These are phyloP conservation scores for Chydorus sphaericus DNA, from an alignment of 2,888 invertebrate species.

Conservation along the genomic window DNA sequence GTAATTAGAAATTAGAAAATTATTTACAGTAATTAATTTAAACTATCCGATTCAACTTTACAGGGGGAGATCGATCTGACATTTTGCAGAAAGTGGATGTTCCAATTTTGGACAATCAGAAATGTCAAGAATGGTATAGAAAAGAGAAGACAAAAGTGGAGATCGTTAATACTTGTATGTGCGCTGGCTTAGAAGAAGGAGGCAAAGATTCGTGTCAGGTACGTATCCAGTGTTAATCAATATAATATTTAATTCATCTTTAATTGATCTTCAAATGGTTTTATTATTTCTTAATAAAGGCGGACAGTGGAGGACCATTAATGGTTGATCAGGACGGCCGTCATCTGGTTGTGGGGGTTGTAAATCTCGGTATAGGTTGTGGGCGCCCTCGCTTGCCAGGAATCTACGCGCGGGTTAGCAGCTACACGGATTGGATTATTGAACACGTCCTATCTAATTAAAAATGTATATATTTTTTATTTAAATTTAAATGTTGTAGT, in stretches of 20 bases:
- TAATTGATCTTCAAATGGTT: neutral
- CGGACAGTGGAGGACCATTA: conserved; percentile 77
- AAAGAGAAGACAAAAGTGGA: conserved; percentile 57
- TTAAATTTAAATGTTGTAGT: neutral
- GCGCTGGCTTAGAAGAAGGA: conserved; percentile 24
- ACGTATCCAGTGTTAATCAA: neutral
- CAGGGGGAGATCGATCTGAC: conserved; percentile 4
- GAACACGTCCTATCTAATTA: too few species aligned
- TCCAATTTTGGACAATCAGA: conserved; percentile 52
- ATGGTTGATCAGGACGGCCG: conserved; percentile 42
- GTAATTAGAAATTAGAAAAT: too few species aligned
- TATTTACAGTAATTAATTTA: too few species aligned
- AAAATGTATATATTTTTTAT: neutral
- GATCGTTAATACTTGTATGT: conserved; percentile 47
- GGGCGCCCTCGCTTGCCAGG: conserved; percentile 67
- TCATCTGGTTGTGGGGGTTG: conserved; percentile 55
- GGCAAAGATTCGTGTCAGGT: conserved; percentile 24
- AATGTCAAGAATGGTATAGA: conserved; percentile 60
- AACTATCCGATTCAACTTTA: too few species aligned
- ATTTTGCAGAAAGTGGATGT: conserved; percentile 38
- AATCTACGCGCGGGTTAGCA: conserved; percentile 65
- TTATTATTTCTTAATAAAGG: conserved; percentile 35
- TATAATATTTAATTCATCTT: neutral
- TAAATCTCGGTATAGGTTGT: conserved; percentile 75
- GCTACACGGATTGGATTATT: conserved; percentile 62